Conservation (phyloP, 2,888 invertebrate genomes). For the Drosophila macrospina region DNA sequence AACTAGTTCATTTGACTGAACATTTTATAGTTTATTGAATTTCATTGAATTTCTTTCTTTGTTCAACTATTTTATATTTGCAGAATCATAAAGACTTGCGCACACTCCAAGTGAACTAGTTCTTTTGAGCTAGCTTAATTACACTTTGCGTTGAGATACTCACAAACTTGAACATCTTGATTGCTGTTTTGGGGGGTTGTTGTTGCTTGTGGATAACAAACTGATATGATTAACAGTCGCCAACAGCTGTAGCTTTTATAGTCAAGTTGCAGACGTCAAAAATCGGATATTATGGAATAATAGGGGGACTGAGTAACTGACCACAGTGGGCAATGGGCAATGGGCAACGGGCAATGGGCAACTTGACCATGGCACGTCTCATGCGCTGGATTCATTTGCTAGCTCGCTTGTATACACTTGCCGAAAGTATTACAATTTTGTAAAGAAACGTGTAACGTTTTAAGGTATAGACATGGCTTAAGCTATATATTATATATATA, state of each 20-base stretch:
- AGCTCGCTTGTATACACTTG: not conserved
- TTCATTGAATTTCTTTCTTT: not conserved
- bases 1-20: not conserved
- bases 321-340: not conserved
- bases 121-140: not conserved
- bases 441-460: too few relatives aligned
- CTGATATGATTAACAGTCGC: constrained; percentile 64
- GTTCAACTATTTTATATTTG: not conserved
- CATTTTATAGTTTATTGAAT: not conserved
- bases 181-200: constrained; percentile 38
- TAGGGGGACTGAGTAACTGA: constrained; percentile 7
- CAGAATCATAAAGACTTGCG: not conserved
- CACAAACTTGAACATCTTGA: constrained; percentile 84
- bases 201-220: constrained; percentile 66
- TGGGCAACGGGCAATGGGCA: not conserved
- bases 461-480: too few relatives aligned
- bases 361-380: constrained; percentile 65
- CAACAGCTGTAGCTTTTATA: constrained; percentile 67
- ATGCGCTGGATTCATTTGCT: constrained; percentile 29
- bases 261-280: constrained; percentile 40
- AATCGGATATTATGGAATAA: constrained; percentile 14
- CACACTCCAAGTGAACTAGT: not conserved
- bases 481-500: too few relatives aligned
- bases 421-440: too few relatives aligned
- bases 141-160: constrained; percentile 51